phyloP scores from a whole-genome alignment of 2,797 vertebrate species.

The Epinephelus malabaricus region DNA sequence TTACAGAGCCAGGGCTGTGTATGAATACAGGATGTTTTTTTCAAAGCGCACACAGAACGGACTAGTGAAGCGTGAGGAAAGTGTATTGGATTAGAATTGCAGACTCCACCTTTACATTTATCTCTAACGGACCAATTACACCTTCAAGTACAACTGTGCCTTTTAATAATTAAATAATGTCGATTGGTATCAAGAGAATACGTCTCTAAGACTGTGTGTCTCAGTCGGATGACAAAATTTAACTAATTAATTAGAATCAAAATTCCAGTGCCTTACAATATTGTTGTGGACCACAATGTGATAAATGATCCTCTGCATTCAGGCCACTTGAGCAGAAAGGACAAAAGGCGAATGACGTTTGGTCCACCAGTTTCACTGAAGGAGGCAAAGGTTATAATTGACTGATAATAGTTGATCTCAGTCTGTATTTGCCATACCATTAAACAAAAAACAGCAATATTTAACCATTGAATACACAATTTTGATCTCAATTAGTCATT shows the following conservation, averaged over 20 bases:
- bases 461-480: slow-evolving; percentile 46
- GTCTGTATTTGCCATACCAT: slow-evolving; percentile 82
- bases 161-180: slow-evolving; percentile 65
- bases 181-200: slow-evolving; percentile 63
- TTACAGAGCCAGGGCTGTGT: too few species aligned
- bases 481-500: slow-evolving; percentile 65
- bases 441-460: slow-evolving; percentile 61
- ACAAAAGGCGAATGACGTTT: slow-evolving; percentile 24
- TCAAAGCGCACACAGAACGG: too few species aligned
- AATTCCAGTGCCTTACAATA: slow-evolving; percentile 86
- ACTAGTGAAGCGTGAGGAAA: too few species aligned
- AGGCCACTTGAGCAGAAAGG: slow-evolving; percentile 51
- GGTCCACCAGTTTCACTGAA: slow-evolving; percentile 23
- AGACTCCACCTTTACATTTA: slow-evolving; percentile 15
- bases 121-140: slow-evolving; percentile 71
- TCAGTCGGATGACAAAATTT: slow-evolving; percentile 38
- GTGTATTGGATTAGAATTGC: too few species aligned
- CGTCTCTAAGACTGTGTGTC: slow-evolving; percentile 21
- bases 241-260: slow-evolving; percentile 70
- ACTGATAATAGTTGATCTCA: slow-evolving; percentile 31
- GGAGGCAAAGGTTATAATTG: slow-evolving; percentile 19
- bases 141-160: slow-evolving; percentile 82
- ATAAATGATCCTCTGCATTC: slow-evolving; percentile 53
- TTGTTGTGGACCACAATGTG: slow-evolving; percentile 74
- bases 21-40: too few species aligned